These are phyloP conservation scores for Rattus norvegicus DNA, from an alignment of 2,113 vertebrate species.

Conservation along the genomic window GRCr8 NC_086033.1:103937501-103938000, in stretches of 20 bases:
- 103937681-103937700: background rate
- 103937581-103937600: background rate
- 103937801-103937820: background rate
- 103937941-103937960: background rate
- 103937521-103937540: background rate
- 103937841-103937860: background rate
- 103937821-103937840: background rate
- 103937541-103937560: constrained; percentile 10
- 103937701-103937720: background rate
- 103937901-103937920: too few relatives aligned
- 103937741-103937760: background rate
- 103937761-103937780: background rate
- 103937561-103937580: background rate
- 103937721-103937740: background rate
- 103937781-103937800: background rate
- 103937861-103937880: background rate
- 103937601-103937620: background rate
- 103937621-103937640: background rate
- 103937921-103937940: too few relatives aligned
- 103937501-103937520: background rate
- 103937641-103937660: background rate
- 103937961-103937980: too few relatives aligned
- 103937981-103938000: background rate
- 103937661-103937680: background rate
- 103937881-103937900: background rate